Evolutionary conservation across 2,888 invertebrate genomes (phyloP).

Genomic region (Dolomedes plantarius): DNA sequence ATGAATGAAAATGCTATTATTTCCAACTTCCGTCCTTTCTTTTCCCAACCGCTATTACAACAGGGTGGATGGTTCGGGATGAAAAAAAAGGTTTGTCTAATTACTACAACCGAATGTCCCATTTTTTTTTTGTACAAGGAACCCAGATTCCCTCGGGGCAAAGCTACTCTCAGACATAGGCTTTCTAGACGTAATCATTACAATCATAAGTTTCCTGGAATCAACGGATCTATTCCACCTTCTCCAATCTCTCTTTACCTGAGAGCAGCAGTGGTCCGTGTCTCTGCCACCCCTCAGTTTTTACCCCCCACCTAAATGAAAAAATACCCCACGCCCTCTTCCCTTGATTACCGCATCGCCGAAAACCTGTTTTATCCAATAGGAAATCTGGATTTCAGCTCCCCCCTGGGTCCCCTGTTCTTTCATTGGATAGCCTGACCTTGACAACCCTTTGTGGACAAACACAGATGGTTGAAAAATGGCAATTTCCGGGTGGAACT

Average conservation of each 20-base stretch:
- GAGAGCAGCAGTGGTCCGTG: conserved; percentile 42
- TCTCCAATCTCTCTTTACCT: not conserved
- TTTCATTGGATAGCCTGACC: conserved; percentile 56
- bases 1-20: too few species aligned
- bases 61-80: too few species aligned
- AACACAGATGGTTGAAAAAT: conserved; percentile 70
- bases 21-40: too few species aligned
- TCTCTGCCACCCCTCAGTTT: conserved; percentile 43
- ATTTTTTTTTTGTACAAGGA: too few species aligned
- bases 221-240: conserved; percentile 32
- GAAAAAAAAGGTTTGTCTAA: too few species aligned
- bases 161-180: conserved; percentile 18
- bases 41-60: too few species aligned
- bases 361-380: conserved; percentile 53
- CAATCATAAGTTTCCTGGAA: conserved; percentile 58
- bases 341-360: conserved; percentile 38
- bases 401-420: conserved; percentile 41
- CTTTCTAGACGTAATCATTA: conserved; percentile 59
- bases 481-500: conserved; percentile 68
- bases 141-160: too few species aligned
- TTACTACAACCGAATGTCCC: too few species aligned
- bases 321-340: conserved; percentile 42
- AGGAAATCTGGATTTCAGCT: conserved; percentile 12
- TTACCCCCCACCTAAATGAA: conserved; percentile 26
- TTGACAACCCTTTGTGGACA: conserved; percentile 70